Evolutionary conservation across 1,140 invertebrate species (phyloP), one percentile per base, ranked within the genome.

Genomic region (Heliconius congener): DNA sequence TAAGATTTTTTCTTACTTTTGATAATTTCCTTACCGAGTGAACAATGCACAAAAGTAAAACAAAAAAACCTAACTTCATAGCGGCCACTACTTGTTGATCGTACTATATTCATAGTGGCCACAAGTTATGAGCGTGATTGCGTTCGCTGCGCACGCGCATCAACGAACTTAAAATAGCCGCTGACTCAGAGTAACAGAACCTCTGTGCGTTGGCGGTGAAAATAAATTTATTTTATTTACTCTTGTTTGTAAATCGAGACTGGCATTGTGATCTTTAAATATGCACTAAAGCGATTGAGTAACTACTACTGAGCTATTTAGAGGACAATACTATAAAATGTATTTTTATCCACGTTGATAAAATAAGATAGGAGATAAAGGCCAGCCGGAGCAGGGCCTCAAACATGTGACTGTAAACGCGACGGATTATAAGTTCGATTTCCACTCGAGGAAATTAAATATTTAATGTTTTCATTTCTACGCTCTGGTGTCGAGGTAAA

Each of bases 141-240:
- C 75, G 83, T 82, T 82, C 76, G 74, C 81, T 77, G 83, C 81
- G 83, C 82, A 79, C 73, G 83, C 82, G 82, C 86, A 87, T 87
- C 85, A 84, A 87, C 87, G 77, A 83, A 81, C 85, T 83, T 75
- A 85, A 90, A 91, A 91, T 91, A 91, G 83, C 80, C n/a, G 72
- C 78, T 90, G 89, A 91, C 80, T 90, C 89, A 91, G 66, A 77
- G 81, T 72, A 82, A 74, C 79, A 81, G 77, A 85, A 82, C 79
- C 83, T 78, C 73, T 82, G 76, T 77, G 80, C 82, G 78, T 82
- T 84, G 82, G 79, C 71, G 82, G 77, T 85, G 79, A 83, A 87
- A 87, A 86, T 84, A 86, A 85, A 85, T 78, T 81, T 52, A 39
- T 79, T 84, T 82, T 86, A 80, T 84, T 82, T 86, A 80, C 82